Conservation (phyloP, 2,797 vertebrate genomes). For the Propithecus deckenii region DNA sequence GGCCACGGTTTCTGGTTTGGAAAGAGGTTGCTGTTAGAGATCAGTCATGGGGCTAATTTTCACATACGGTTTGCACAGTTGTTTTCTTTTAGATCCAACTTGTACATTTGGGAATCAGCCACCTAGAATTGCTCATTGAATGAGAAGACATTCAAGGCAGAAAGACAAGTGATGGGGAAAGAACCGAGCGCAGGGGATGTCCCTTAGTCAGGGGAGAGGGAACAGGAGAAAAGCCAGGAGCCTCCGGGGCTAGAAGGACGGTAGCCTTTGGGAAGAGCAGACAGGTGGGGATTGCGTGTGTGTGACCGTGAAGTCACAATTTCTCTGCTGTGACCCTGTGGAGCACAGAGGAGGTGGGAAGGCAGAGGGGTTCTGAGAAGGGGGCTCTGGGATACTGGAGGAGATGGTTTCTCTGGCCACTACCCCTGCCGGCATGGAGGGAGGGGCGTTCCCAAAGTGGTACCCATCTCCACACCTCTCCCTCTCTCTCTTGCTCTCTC, state of each 20-base stretch:
- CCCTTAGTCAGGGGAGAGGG: background rate
- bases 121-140: background rate
- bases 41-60: background rate
- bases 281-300: fast-evolving
- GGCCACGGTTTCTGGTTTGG: background rate
- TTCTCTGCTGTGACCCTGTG: background rate
- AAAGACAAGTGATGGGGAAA: background rate
- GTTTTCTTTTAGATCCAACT: background rate
- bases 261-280: background rate
- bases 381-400: background rate
- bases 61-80: background rate
- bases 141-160: background rate
- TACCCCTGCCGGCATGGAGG: background rate
- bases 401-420: background rate
- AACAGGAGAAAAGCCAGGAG: background rate
- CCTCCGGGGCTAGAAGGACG: background rate
- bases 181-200: background rate
- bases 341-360: background rate
- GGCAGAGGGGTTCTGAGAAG: background rate
- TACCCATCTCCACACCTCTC: background rate
- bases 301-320: background rate
- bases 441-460: background rate
- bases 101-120: background rate
- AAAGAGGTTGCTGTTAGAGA: background rate
- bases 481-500: background rate